phyloP scores from a whole-genome alignment of 2,888 invertebrate species.

The Dastarcus helophoroides region DNA sequence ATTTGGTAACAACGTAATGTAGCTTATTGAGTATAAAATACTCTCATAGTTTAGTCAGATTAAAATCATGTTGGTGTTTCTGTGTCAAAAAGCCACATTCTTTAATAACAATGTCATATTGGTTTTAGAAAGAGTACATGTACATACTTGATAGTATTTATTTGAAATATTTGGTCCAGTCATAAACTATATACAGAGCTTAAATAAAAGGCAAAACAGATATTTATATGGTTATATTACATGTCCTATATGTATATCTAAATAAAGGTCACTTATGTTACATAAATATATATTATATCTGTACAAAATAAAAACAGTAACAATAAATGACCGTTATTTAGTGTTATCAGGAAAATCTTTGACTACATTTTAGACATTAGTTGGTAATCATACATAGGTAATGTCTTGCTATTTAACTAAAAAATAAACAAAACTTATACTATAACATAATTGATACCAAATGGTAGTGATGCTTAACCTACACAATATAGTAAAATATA shows the following conservation, averaged over 20 bases:
- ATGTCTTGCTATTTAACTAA: slow-evolving; percentile 14
- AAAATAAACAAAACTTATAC: not conserved
- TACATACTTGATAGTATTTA: slow-evolving; percentile 3
- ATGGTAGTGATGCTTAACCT: slow-evolving; percentile 4
- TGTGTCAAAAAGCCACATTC: too few relatives aligned
- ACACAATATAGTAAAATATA: slow-evolving; percentile 11
- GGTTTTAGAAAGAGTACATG: too few relatives aligned
- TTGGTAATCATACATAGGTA: slow-evolving; percentile 31
- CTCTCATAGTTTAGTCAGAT: too few relatives aligned
- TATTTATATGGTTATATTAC: slow-evolving; percentile 38
- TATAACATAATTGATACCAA: too few relatives aligned
- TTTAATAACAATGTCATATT: too few relatives aligned
- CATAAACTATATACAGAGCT: slow-evolving; percentile 12
- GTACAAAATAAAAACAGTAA: slow-evolving; percentile 24
- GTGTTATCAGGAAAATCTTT: slow-evolving; percentile 17
- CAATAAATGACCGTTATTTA: slow-evolving; percentile 12
- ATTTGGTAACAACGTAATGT: too few relatives aligned
- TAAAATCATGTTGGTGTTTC: too few relatives aligned
- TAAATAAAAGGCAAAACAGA: slow-evolving; percentile 20
- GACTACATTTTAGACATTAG: slow-evolving; percentile 30
- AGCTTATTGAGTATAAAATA: too few relatives aligned
- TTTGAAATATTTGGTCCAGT: slow-evolving; percentile 14
- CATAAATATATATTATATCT: slow-evolving; percentile 28
- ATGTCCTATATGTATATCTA: slow-evolving; percentile 22
- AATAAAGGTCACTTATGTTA: slow-evolving; percentile 18